Base-by-base conservation (phyloP, 2,888 invertebrate species). In the Philereme vetulata region DNA sequence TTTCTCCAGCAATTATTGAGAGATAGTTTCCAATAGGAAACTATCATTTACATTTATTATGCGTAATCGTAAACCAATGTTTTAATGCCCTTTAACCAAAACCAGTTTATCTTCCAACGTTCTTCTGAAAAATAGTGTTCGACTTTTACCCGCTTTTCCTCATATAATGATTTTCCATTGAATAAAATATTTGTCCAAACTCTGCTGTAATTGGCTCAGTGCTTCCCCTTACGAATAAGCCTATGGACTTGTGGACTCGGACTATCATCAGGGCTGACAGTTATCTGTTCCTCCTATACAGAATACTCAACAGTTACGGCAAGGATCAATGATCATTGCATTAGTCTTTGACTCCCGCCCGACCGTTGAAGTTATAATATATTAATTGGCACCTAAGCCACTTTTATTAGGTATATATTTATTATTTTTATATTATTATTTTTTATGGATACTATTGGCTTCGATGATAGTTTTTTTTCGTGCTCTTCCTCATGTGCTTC, bases 131-230 rank as follows among this genome's bases (percentile, higher is more conserved):
- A 21, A 21, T 21, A 21, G 21, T 21, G 21, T 21, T 21, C 21
- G 9, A 43, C 5, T 44, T 44, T 11, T 7, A 10, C 38, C 0
- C 33, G 6, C 38, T n/a, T 62, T 53, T 57, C 43, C 42, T 47
- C 11, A 50, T 49, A 40, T 51, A 50, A 36, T 44, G 40, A 50
- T 62, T 58, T 48, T 49, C 51, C 43, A 51, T 52, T 66, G 65
- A 68, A 68, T 68, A 65, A 68, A 62, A 60, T 64, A 65, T 66
- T 59, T 64, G 38, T 61, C 64, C 65, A 48, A 60, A 66, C 58
- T 56, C 45, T 64, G 64, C 45, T 54, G 53, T 67, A 68, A 66
- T 64, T 65, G 65, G 56, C 59, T 35, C 44, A 42, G 32, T 49
- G 65, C 56, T 62, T 64, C 65, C 53, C 54, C 52, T 51, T 38